A percentile compares a stretch with the other conserved stretches of the same genome.
Evolutionary conservation across 2,888 invertebrate genomes (phyloP).

Genomic region (Drosophila maculinotata): DNA sequence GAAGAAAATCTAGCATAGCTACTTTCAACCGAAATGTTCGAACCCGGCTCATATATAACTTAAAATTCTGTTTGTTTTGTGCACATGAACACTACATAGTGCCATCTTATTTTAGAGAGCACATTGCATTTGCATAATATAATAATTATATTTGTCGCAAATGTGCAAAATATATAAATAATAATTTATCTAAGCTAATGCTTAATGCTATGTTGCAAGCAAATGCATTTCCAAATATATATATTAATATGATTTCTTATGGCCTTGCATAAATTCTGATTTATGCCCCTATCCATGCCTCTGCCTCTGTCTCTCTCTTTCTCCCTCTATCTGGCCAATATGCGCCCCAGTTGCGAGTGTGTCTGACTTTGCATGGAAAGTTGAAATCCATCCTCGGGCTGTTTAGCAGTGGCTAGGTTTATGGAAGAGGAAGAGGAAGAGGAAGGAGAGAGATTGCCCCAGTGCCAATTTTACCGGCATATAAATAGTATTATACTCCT

Average conservation of each 20-base stretch:
- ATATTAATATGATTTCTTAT: conserved; percentile 52
- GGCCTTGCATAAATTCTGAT: conserved; percentile 49
- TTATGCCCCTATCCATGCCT: conserved; percentile 45
- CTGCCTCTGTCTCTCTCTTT: conserved; percentile 21
- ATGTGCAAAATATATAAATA: conserved; percentile 26
- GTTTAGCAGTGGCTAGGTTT: conserved; percentile 9
- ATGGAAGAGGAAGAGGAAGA: background rate
- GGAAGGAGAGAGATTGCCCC: background rate
- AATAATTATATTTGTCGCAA: conserved; percentile 2
- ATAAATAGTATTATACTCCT: conserved; percentile 49
- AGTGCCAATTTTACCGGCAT: conserved; percentile 51
- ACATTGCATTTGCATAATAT: conserved; percentile 8
- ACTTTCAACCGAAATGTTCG: too few relatives aligned
- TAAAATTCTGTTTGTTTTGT: background rate
- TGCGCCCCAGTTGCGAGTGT: conserved; percentile 33
- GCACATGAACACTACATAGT: background rate
- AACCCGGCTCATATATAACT: background rate
- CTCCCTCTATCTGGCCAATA: conserved; percentile 9
- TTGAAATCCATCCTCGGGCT: conserved; percentile 34
- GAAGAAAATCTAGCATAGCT: too few relatives aligned
- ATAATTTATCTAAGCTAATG: conserved; percentile 27
- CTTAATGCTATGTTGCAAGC: background rate
- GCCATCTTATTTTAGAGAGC: too few relatives aligned
- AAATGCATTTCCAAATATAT: conserved; percentile 42
- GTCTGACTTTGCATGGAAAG: conserved; percentile 41